Conservation (phyloP, 2,888 invertebrate species). For the Chymomyza caudatula region DNA sequence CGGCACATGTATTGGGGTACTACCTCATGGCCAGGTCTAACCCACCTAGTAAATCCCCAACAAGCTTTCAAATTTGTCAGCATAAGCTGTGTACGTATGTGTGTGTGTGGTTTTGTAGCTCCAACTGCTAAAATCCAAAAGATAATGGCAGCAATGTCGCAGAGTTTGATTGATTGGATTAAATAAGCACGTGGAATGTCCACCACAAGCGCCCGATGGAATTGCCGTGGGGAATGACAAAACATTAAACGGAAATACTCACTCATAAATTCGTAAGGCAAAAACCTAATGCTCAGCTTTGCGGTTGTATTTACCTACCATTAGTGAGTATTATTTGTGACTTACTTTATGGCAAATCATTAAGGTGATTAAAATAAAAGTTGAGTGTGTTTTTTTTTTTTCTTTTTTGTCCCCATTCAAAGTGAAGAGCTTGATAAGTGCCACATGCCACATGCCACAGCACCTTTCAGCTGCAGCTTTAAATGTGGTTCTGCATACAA, state of each 20-base stretch:
- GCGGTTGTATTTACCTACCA: neutral
- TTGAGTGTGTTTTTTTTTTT: neutral
- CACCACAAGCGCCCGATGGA: constrained; percentile 20
- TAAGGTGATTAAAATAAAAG: neutral
- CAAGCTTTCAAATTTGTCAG: no score
- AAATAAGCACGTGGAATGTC: constrained; percentile 34
- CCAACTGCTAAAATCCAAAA: neutral
- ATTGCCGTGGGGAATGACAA: constrained; percentile 5
- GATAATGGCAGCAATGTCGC: constrained; percentile 40
- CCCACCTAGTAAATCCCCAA: no score
- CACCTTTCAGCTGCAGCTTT: neutral
- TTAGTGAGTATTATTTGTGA: neutral
- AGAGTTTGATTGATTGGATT: constrained; percentile 66
- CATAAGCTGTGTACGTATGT: neutral
- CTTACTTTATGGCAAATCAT: neutral
- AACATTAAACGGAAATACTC: neutral
- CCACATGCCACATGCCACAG: neutral
- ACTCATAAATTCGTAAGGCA: neutral
- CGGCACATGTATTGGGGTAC: no score
- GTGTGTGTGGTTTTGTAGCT: neutral
- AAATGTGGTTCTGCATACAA: constrained; percentile 16
- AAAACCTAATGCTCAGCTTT: neutral
- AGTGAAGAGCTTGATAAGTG: neutral
- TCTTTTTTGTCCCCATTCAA: neutral
- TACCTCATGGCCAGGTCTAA: no score